Evolutionary conservation across 2,113 vertebrate genomes (phyloP).

Genomic region (Macroglossus sobrinus): DNA sequence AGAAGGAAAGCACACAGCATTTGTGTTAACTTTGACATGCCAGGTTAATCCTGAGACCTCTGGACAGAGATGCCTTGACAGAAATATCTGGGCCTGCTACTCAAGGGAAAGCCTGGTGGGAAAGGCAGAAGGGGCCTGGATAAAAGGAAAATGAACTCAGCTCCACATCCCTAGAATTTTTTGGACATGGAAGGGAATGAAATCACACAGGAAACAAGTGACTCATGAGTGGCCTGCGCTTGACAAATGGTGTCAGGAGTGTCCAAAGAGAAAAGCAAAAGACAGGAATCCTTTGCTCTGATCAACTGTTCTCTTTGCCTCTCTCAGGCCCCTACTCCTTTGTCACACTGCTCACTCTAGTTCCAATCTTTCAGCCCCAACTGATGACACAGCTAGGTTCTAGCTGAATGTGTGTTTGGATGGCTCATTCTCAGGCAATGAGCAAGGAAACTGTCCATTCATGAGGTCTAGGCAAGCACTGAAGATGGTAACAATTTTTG

Average conservation of each 20-base stretch:
- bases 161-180: not conserved
- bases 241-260: not conserved
- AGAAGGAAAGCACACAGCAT: slow-evolving; percentile 28
- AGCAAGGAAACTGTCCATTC: not conserved
- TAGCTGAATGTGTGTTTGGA: not conserved
- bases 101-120: not conserved
- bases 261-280: not conserved
- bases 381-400: not conserved
- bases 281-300: not conserved
- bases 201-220: not conserved
- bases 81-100: not conserved
- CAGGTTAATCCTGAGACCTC: not conserved
- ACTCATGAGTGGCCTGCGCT: not conserved
- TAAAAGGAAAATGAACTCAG: not conserved
- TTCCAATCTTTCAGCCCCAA: not conserved
- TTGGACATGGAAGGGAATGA: not conserved
- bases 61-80: not conserved
- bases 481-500: not conserved
- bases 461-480: not conserved
- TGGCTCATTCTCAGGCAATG: not conserved
- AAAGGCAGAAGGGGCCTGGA: not conserved
- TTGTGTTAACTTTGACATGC: not conserved
- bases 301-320: not conserved
- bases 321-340: not conserved
- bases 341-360: not conserved